Base-by-base conservation (phyloP, 2,888 invertebrate species). In the Penaeus monodon region DNA sequence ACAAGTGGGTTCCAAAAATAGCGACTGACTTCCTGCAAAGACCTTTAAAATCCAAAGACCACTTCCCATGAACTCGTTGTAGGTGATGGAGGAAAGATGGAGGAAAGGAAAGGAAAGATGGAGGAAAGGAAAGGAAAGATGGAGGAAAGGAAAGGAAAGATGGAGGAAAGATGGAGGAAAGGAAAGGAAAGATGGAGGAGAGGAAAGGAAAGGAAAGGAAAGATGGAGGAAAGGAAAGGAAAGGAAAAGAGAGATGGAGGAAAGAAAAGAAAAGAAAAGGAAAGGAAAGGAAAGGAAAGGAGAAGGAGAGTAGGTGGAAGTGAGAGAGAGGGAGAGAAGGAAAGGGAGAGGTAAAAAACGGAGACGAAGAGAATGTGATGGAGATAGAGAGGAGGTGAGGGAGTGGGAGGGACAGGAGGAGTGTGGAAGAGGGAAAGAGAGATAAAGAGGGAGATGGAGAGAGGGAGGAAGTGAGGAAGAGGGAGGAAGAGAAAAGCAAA, bases 371-470 rank as follows among this genome's bases (percentile, higher is more conserved):
- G 7, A 24, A 12, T 12, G 10, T 10, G 68, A n/a, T n/a, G 27
- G 70, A 49, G 70, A 49, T 29, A n/a, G 57, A 27, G 78, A 29
- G 77, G 24, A 7, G 17, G 68, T n/a, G 81, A 81, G 70, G 70
- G 44, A 33, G 27, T 10, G 20, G 8, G 33, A 49, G 24, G 7
- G 49, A 20, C 22, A n/a, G 57, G n/a, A 64, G 3, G 63, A 29
- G 64, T 29, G 49, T 8, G 24, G 24, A 27, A 44, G 27, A 17
- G 57, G 57, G n/a, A 44, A 8, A 70, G 6, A 49, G 27, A 70
- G 27, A n/a, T 20, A 57, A 27, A n/a, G 3, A 49, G 49, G 27
- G 14, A 10, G 22, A 57, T 27, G 14, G 29, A 14, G 4, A 10
- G 68, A 29, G 20, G n/a, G 38, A n/a, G 27, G 22, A 8, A 33